phyloP scores from a whole-genome alignment of 1,140 invertebrate species.

The Planococcus citri region DNA sequence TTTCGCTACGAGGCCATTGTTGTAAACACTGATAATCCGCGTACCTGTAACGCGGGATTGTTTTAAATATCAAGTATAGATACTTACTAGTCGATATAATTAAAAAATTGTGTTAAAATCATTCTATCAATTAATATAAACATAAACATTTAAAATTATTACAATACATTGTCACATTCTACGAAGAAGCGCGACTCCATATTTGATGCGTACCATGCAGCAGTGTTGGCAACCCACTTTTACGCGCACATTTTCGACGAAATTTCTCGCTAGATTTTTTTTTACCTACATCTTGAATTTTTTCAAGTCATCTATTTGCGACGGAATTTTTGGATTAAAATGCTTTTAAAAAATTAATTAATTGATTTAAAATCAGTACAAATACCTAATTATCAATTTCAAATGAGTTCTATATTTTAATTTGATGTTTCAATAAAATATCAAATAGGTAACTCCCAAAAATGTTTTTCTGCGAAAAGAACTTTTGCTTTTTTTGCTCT shows the following conservation, averaged over 20 bases:
- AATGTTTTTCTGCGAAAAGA: neutral
- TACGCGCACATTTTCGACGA: neutral
- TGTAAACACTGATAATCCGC: slow-evolving; percentile 1
- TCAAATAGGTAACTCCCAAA: no score
- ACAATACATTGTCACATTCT: slow-evolving; percentile 9
- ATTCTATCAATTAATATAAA: neutral
- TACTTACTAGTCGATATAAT: neutral
- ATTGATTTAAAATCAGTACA: no score
- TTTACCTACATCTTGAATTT: neutral
- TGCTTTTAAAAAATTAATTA: neutral
- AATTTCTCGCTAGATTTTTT: neutral
- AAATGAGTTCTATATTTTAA: no score
- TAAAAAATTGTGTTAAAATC: neutral
- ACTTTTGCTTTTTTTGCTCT: neutral
- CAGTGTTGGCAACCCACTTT: slow-evolving; percentile 7
- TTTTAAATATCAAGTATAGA: neutral
- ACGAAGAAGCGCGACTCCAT: slow-evolving; percentile 14
- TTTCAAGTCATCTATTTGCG: neutral
- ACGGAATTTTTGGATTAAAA: neutral
- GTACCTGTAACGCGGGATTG: neutral
- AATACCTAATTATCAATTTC: no score
- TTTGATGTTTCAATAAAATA: no score
- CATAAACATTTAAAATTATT: slow-evolving; percentile 7
- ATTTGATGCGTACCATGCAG: slow-evolving; percentile 11
- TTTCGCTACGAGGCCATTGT: slow-evolving; percentile 8